Evolutionary conservation across 2,113 vertebrate species (phyloP).

Genomic region (Cyanoliseus patagonus): DNA sequence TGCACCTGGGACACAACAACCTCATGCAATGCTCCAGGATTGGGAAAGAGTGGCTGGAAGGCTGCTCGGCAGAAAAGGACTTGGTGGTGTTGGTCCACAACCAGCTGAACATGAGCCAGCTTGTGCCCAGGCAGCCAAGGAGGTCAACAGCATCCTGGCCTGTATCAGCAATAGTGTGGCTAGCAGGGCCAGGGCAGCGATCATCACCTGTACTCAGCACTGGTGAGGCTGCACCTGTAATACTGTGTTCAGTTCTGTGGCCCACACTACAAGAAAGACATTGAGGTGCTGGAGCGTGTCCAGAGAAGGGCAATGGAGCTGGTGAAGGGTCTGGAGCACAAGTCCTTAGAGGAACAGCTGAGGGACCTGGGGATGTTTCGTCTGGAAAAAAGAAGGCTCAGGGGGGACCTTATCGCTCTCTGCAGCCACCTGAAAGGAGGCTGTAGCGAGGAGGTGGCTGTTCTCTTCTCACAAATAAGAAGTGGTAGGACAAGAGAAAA

Average conservation of each 20-base stretch:
- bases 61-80: neutral
- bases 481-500: neutral
- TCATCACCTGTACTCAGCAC: neutral
- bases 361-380: neutral
- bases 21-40: accelerated
- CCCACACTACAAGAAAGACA: neutral
- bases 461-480: neutral
- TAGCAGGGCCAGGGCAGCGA: neutral
- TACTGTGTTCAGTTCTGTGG: neutral
- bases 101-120: too few relatives aligned
- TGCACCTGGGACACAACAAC: neutral
- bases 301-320: neutral
- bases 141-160: too few relatives aligned
- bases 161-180: too few relatives aligned
- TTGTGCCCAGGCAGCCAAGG: too few relatives aligned
- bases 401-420: neutral
- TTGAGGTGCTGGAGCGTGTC: neutral
- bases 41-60: neutral
- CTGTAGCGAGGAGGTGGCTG: neutral
- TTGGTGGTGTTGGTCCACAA: neutral
- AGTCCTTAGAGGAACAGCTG: neutral
- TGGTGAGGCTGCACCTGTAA: neutral
- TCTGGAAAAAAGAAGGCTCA: neutral
- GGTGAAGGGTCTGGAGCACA: neutral
- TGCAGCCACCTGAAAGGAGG: neutral